Evolutionary conservation across 2,113 vertebrate species (phyloP).

Genomic region (Oreochromis spilurus): DNA sequence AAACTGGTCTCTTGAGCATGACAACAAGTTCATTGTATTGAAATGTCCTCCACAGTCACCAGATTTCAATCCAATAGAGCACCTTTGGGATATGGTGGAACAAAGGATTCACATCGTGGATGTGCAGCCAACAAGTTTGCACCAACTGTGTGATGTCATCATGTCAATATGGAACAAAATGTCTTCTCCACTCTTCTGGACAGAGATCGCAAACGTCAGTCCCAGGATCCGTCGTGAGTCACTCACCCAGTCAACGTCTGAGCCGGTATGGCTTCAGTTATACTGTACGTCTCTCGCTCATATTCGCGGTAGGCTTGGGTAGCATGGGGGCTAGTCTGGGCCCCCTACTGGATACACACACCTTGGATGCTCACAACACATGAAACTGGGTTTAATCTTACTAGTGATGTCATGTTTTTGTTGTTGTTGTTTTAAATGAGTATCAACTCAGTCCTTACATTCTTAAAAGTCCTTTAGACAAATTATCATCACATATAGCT

Average conservation of each 20-base stretch:
- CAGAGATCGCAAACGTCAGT: not conserved
- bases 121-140: not conserved
- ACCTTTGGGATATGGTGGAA: not conserved
- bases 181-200: not conserved
- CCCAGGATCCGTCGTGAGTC: not conserved
- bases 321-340: not conserved
- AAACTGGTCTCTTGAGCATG: not conserved
- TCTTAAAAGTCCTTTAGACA: not conserved
- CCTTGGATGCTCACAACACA: not conserved
- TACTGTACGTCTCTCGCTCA: not conserved
- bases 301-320: not conserved
- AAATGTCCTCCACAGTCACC: not conserved
- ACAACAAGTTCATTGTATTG: not conserved
- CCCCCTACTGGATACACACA: not conserved
- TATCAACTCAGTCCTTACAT: not conserved
- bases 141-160: not conserved
- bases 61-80: not conserved
- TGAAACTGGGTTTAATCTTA: not conserved
- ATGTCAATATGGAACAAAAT: not conserved
- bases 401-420: not conserved
- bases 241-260: not conserved
- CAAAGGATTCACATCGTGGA: not conserved
- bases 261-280: not conserved
- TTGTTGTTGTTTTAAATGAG: not conserved
- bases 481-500: not conserved